Evolutionary conservation across 2,888 invertebrate genomes (phyloP).

Genomic region (Drosophila recens): DNA sequence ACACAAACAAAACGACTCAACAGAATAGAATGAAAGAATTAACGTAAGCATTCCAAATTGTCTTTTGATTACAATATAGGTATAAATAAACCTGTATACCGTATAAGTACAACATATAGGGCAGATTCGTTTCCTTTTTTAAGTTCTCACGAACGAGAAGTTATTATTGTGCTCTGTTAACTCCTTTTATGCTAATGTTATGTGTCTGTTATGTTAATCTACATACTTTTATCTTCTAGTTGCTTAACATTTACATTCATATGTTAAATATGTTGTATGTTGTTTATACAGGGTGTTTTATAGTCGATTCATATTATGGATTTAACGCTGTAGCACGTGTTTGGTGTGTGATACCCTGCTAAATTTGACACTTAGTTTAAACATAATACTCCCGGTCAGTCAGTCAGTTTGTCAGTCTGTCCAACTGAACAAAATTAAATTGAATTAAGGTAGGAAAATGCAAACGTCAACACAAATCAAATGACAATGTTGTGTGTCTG

Average conservation of each 20-base stretch:
- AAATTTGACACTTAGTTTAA: conserved; percentile 74
- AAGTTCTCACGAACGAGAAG: not conserved
- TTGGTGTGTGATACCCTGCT: conserved; percentile 66
- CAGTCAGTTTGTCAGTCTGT: not conserved
- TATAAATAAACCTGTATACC: conserved; percentile 27
- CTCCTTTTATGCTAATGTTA: not conserved
- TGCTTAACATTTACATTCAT: not conserved
- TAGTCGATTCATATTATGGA: not conserved
- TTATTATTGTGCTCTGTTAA: too few species aligned
- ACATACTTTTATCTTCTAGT: not conserved
- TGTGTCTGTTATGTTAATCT: not conserved
- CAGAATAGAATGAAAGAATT: conserved; percentile 11
- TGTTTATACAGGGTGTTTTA: not conserved
- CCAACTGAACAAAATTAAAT: conserved; percentile 55
- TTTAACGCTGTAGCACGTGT: conserved; percentile 60
- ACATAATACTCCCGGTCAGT: conserved; percentile 36
- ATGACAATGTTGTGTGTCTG: conserved; percentile 63
- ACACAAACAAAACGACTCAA: conserved; percentile 9
- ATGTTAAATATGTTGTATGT: too few species aligned
- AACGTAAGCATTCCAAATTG: conserved; percentile 31
- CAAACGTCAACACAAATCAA: conserved; percentile 78
- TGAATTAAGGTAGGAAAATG: conserved; percentile 72
- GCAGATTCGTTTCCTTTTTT: not conserved
- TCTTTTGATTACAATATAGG: conserved; percentile 32
- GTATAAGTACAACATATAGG: conserved; percentile 8